Percentiles rank a stretch among this genome's conserved stretches.
phyloP scores from a whole-genome alignment of 2,113 vertebrate species.

The Zosterops borbonicus region DNA sequence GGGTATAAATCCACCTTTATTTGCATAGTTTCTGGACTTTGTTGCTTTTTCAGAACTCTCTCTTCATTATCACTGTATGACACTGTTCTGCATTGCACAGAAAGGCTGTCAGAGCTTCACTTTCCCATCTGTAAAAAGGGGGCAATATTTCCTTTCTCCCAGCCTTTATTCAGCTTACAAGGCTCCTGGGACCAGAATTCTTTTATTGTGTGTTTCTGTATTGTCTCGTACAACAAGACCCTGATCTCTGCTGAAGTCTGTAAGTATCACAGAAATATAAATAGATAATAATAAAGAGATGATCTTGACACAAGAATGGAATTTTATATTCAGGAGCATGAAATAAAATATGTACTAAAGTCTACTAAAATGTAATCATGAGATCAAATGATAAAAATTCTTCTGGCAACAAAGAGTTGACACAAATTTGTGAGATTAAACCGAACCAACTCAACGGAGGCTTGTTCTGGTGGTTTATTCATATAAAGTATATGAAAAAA shows the following conservation, averaged over 20 bases:
- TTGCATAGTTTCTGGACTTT: not conserved
- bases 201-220: not conserved
- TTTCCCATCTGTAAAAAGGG: not conserved
- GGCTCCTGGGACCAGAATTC: not conserved
- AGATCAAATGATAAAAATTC: constrained; percentile 27
- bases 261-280: constrained; percentile 40
- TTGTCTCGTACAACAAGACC: not conserved
- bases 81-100: accelerated
- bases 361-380: constrained; percentile 14
- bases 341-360: constrained; percentile 24
- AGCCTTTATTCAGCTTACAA: not conserved
- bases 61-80: not conserved
- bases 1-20: not conserved
- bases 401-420: constrained; percentile 34
- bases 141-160: constrained; percentile 12
- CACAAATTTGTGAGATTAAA: constrained; percentile 43
- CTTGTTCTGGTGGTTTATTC: constrained; percentile 28
- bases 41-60: not conserved
- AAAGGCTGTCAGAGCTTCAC: not conserved
- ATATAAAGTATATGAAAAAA: constrained; percentile 3
- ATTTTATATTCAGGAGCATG: constrained; percentile 32
- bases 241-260: constrained; percentile 3
- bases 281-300: constrained; percentile 48
- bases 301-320: constrained; percentile 50
- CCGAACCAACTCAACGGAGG: not conserved